Base-by-base conservation (phyloP, 2,888 invertebrate genomes). In the Latrodectus elegans region DNA sequence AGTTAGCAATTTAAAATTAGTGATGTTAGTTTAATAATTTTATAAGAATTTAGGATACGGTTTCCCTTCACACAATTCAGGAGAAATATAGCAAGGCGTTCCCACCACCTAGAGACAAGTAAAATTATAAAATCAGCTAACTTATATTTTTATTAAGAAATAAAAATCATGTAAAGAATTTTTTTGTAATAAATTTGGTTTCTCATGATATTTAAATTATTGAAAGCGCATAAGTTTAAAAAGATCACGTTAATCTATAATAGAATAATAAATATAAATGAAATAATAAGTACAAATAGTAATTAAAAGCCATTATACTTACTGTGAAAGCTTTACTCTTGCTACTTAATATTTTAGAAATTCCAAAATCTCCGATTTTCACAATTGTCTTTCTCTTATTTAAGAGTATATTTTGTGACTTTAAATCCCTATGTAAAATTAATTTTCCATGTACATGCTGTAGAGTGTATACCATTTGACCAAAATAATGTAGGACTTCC, bases 351-450 rank as follows among this genome's bases (percentile, higher is more conserved):
- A 95, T 94, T 93, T 95, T 96, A 0, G 96, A 96, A 90, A 96
- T 95, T 38, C 97, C 96, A 92, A 97, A 97, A 91, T 97, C 97
- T 0, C 96, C 96, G 90, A 97, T 95, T 93, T 96, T 96, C 0
- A 96, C 94, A 12, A 95, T 92, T 88, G 95, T 93, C 4, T 94
- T 94, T 90, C 94, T 93, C 89, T 94, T 93, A 76, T 96, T 96
- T 74, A 96, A 94, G 90, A 97, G 94, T 90, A 97, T 96, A 92
- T 97, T 97, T 92, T 96, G 96, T 10, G 96, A 95, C 92, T 96
- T 97, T 86, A 97, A 93, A 92, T 97, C 97, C 90, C 97, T 93
- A 91, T 97, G 97, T 76, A 97, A 94, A 83, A 97, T 95, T 90
- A 95, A 94, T 90, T 95, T 94, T 51, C 93, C 94, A 91, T 97